Conservation (phyloP, 2,888 invertebrate species). For the Yponomeuta evonymella region DNA sequence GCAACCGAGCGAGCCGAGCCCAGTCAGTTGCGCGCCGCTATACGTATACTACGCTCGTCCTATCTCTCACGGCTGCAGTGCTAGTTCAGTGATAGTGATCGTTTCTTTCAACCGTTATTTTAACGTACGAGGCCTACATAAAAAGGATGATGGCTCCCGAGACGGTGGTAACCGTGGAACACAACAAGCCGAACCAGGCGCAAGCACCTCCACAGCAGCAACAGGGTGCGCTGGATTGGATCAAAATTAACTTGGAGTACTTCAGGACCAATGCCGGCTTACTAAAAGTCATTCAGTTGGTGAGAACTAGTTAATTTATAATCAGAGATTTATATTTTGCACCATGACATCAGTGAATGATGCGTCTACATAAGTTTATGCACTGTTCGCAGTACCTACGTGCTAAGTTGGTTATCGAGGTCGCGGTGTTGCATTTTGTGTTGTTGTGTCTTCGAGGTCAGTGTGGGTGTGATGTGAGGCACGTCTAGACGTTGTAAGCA, state of each 20-base stretch:
- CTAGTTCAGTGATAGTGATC: slow-evolving; percentile 60
- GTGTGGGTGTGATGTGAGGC: slow-evolving; percentile 3
- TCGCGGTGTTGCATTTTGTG: slow-evolving; percentile 12
- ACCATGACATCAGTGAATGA: not conserved
- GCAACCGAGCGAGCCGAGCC: not conserved
- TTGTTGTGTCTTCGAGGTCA: slow-evolving; percentile 5
- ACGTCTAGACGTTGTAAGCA: not conserved
- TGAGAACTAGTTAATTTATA: slow-evolving; percentile 60
- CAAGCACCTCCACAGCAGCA: slow-evolving; percentile 70
- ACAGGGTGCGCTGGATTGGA: slow-evolving; percentile 78
- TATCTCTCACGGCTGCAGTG: slow-evolving; percentile 47
- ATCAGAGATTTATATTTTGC: not conserved
- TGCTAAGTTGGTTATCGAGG: slow-evolving; percentile 5
- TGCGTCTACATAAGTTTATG: not conserved
- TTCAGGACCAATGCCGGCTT: slow-evolving; percentile 89
- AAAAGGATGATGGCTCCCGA: slow-evolving; percentile 85
- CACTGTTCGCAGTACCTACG: not conserved
- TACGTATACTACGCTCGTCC: slow-evolving; percentile 2
- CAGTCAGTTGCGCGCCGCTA: slow-evolving; percentile 11
- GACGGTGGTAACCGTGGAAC: slow-evolving; percentile 87
- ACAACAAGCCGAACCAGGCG: slow-evolving; percentile 71
- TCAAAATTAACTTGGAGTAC: slow-evolving; percentile 86
- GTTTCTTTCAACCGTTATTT: slow-evolving; percentile 25
- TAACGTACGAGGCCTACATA: slow-evolving; percentile 20
- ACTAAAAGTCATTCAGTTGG: slow-evolving; percentile 87